These are phyloP conservation scores for Dicrostonyx torquatus DNA, from an alignment of 2,797 vertebrate species.

Conservation along the genomic window DNA sequence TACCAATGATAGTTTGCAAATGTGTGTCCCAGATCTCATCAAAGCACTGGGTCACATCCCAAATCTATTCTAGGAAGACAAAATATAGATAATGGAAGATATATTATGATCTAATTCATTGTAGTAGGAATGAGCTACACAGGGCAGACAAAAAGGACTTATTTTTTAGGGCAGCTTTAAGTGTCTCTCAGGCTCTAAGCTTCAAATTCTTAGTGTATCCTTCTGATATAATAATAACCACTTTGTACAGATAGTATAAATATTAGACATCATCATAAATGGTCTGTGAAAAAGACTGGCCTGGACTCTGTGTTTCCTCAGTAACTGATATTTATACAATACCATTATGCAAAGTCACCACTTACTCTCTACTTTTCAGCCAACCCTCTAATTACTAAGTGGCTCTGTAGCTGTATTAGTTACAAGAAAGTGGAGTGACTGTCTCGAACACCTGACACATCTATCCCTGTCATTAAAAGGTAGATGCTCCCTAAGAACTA, in stretches of 20 bases:
- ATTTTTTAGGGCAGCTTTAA: slow-evolving; percentile 45
- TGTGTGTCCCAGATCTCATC: slow-evolving; percentile 73
- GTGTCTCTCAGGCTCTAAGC: slow-evolving; percentile 39
- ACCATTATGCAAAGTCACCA: slow-evolving; percentile 31
- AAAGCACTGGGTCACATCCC: slow-evolving; percentile 71
- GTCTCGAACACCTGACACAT: not conserved
- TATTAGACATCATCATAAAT: slow-evolving; percentile 35
- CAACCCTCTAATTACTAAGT: slow-evolving; percentile 35
- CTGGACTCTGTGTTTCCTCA: slow-evolving; percentile 8
- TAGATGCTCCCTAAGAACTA: slow-evolving; percentile 8
- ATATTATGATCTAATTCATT: slow-evolving; percentile 67
- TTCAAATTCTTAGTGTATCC: slow-evolving; percentile 10
- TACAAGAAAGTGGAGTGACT: not conserved
- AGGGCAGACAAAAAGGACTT: slow-evolving; percentile 3
- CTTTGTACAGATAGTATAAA: not conserved
- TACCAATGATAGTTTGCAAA: slow-evolving; percentile 60
- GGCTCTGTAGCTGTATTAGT: slow-evolving; percentile 25
- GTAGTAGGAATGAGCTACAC: slow-evolving; percentile 53
- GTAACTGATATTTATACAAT: slow-evolving; percentile 7
- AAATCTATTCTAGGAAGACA: slow-evolving; percentile 74
- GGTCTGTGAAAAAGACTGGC: slow-evolving; percentile 13
- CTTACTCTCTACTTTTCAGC: slow-evolving; percentile 37
- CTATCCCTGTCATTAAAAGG: slow-evolving; percentile 25
- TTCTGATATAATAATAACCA: slow-evolving; percentile 21
- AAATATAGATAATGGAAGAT: slow-evolving; percentile 62